Evolutionary conservation across 2,888 invertebrate species (phyloP), one percentile per base, ranked within the genome.

Genomic region (Drosophila austrosaltans): DNA sequence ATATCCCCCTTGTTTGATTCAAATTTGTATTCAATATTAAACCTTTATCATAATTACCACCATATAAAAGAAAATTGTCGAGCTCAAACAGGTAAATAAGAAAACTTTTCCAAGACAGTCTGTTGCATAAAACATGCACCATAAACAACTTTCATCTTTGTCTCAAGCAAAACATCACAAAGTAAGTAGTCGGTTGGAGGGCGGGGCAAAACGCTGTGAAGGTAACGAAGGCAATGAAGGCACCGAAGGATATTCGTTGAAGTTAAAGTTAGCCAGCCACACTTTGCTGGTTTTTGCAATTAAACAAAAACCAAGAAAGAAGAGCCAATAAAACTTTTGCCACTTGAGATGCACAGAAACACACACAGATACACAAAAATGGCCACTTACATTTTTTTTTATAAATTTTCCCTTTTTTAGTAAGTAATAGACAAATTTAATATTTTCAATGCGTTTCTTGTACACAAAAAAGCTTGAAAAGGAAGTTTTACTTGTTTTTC

Each of bases 391-490:
- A 53, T 61, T 75, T 69, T 61, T 69, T 69, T 54, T 53, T 53
- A 53, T 67, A 59, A 69, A 64, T 56, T 32, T 16, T 16, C 16
- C 36, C 8, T 25, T 56, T 40, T 63, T 30, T 75, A 69, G 69
- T 72, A 76, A 76, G 76, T 76, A 76, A 76, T 76, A 76, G 72
- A 76, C 7, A 76, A 76, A 76, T 76, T 76, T 69, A 72, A 76
- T 76, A 76, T 72, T 76, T 25, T 25, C 53, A 60, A 25, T 44
- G 8, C 30, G 12, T 36, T 36, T 10, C 42, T 59, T n/a, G 12
- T 20, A 16, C 6, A 44, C 5, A 44, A 40, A 42, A 42, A 16
- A 16, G 3, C 5, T 28, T 28, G 28, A 3, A 3, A 28, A 5
- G 28, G 28, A 5, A 28, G 2, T 28, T 28, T 28, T 28, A 5